A percentile compares a stretch with the other conserved stretches of the same genome.
Conservation (phyloP, 2,888 invertebrate genomes). For the Mythimna ferrago region DNA sequence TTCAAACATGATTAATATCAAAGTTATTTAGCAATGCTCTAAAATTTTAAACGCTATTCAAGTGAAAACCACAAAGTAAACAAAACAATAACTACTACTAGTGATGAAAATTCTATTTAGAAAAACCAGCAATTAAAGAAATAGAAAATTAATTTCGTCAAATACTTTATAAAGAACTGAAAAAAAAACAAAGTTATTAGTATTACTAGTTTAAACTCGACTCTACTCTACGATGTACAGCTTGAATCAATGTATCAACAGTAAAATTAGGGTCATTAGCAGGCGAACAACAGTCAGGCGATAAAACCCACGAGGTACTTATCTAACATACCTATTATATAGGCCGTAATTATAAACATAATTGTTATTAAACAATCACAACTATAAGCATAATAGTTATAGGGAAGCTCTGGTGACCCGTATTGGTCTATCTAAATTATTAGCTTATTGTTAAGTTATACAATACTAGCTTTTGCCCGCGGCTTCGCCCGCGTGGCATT, state of each 20-base stretch:
- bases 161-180: not conserved
- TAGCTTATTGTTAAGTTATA: too few species aligned
- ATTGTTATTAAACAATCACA: too few species aligned
- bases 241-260: not conserved
- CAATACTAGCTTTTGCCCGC: too few species aligned
- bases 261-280: slow-evolving; percentile 11
- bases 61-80: not conserved
- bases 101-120: not conserved
- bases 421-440: too few species aligned
- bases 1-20: not conserved
- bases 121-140: not conserved
- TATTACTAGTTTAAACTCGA: not conserved
- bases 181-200: not conserved
- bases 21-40: not conserved
- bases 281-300: not conserved
- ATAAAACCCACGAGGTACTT: not conserved
- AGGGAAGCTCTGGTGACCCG: too few species aligned
- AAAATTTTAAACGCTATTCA: not conserved
- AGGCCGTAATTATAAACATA: not conserved
- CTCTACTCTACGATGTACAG: not conserved
- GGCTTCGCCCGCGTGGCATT: too few species aligned
- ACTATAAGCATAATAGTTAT: too few species aligned
- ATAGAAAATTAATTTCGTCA: not conserved
- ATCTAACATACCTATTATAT: not conserved
- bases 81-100: not conserved